A percentile compares a stretch with the other conserved stretches of the same genome.
phyloP scores from a whole-genome alignment of 2,797 vertebrate species.

The Pseudochirops cupreus region DNA sequence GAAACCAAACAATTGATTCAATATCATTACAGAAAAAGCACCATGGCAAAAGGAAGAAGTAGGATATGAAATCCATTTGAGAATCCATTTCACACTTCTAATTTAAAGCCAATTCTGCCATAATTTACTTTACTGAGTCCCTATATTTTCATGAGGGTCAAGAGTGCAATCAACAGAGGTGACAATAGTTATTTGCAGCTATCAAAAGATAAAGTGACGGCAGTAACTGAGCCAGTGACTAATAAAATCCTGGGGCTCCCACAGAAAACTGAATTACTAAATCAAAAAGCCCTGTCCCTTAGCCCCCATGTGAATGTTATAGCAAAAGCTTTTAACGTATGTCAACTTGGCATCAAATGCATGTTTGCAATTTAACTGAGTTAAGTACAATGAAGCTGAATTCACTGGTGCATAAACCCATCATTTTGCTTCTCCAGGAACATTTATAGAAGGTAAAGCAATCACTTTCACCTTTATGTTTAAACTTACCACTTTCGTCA shows the following conservation, averaged over 20 bases:
- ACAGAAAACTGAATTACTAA: neutral
- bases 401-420: conserved; percentile 10
- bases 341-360: neutral
- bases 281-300: conserved; percentile 15
- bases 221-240: conserved; percentile 7
- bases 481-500: conserved; percentile 94
- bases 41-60: conserved; percentile 32
- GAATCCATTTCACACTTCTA: conserved; percentile 73
- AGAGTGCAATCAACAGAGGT: conserved; percentile 58
- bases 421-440: conserved; percentile 36
- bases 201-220: conserved; percentile 67
- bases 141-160: conserved; percentile 68
- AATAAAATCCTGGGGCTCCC: neutral
- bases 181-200: conserved; percentile 63
- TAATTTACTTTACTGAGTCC: conserved; percentile 68
- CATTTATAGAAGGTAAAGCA: neutral
- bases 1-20: conserved; percentile 34
- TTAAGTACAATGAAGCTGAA: conserved; percentile 33
- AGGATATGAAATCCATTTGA: conserved; percentile 47
- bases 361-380: conserved; percentile 33
- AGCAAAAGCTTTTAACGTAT: neutral
- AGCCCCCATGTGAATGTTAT: neutral
- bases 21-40: conserved; percentile 40
- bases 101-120: conserved; percentile 66
- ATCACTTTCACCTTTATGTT: neutral